Evolutionary conservation across 2,113 vertebrate species (phyloP), one percentile per base, ranked within the genome.

Genomic region (Cochlearius cochlearius): DNA sequence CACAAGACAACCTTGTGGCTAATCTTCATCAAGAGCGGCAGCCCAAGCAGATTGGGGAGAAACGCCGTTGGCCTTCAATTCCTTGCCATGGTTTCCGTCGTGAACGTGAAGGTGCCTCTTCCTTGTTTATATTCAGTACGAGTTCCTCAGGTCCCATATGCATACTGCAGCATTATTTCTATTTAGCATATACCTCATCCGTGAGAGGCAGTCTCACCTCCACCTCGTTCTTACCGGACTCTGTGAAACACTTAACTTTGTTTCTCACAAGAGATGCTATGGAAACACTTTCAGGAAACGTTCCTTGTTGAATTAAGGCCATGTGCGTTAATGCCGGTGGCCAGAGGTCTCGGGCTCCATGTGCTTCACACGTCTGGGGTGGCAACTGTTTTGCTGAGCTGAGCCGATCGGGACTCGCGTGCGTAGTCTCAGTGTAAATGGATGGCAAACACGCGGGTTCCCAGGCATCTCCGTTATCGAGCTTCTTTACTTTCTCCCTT

Each of bases 101-200:
- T 5, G 5, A 59, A 67, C 0, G 1, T 20, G 58, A 59, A 81
- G 95, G 76, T 73, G 92, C 90, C 91, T 94, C 92, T 34, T 89
- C 71, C 86, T 91, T 50, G 23, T 49, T 78, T 36, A 26, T 26
- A 3, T 41, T 86, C 88, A 45, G 11, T 12, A 30, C 76, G 25
- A 52, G 50, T 63, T 92, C 79, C 94, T 94, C 89, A 90, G 94
- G 91, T 96, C 38, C 87, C 83, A 12, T 7, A 9, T 8, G 81
- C 59, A 47, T 47, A 14, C 34, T 10, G 68, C 92, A 52, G 75
- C 85, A 2, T 72, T 45, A 2, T 15, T 78, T 76, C 89, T 75
- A 19, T 36, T 79, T 66, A 69, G 69, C 96, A 79, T 74, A 96
- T 97, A 96, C 97, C 97, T 97, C 97, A 95, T 12, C 15, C 16